A percentile compares a stretch with the other conserved stretches of the same genome.
Conservation (phyloP, 2,113 vertebrate genomes). For the Piliocolobus tephrosceles region DNA sequence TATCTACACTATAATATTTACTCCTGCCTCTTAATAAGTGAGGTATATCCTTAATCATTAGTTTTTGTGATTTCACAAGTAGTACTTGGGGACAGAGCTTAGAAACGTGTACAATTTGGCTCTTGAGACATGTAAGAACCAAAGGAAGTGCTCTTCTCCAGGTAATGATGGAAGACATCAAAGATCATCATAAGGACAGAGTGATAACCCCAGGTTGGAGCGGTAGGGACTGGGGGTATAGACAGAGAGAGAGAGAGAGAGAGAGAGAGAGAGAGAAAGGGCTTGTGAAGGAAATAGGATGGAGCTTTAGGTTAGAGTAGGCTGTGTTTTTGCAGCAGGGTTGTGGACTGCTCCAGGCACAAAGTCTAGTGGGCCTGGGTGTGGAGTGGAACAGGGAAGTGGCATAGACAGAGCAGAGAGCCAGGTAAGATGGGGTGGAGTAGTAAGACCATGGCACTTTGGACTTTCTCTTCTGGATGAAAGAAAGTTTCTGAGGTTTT, state of each 20-base stretch:
- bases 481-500: neutral
- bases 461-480: neutral
- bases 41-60: neutral
- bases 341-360: neutral
- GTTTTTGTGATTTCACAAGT: neutral
- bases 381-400: neutral
- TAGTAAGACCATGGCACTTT: neutral
- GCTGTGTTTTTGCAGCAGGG: neutral
- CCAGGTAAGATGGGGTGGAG: neutral
- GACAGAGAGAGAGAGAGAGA: too few relatives aligned
- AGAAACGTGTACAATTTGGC: neutral
- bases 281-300: neutral
- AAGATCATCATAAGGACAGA: neutral
- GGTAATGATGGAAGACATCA: neutral
- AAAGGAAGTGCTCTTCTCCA: neutral
- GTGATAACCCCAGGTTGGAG: neutral
- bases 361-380: neutral
- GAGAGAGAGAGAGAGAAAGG: neutral
- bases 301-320: neutral
- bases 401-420: neutral
- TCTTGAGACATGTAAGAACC: neutral
- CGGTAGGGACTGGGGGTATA: rapidly evolving
- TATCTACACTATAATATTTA: neutral
- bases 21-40: neutral
- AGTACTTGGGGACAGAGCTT: neutral